Base-by-base conservation (phyloP, 1,140 invertebrate genomes). In the Ceratitis capitata region DNA sequence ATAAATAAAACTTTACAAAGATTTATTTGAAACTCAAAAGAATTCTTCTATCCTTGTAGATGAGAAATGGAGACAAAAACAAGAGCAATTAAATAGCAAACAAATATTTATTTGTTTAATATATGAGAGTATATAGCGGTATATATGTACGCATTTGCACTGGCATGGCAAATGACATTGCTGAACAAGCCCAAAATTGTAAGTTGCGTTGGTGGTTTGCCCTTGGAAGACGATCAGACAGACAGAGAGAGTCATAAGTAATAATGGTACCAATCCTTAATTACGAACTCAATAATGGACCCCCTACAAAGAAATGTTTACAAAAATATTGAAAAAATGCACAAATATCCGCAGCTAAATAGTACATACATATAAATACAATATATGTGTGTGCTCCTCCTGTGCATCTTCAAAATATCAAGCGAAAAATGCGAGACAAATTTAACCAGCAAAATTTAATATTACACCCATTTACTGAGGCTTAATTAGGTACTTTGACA, bases 201-300 rank as follows among this genome's bases (percentile, higher is more conserved):
- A 35, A 45, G 69, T n/a, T 78, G 69, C 39, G 69, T 78, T 78
- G 69, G 69, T 45, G 69, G 19, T n/a, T 45, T 78, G 69, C 69
- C 69, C 69, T 78, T 78, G 69, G 23, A 78, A 78, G 69, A 45
- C 58, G 16, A 12, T n/a, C n/a, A n/a, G n/a, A n/a, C n/a, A n/a
- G n/a, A n/a, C n/a, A n/a, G n/a, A n/a, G n/a, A n/a, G n/a, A n/a
- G n/a, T 10, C 35, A 78, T 26, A 6, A 42, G 39, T 23, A 78
- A 78, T 9, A 32, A 64, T 64, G 29, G 14, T 42, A 78, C 69
- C 69, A 42, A 74, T 78, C 69, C 69, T 47, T 78, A 78, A 78
- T 45, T 45, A 45, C 45, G 4, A 47, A 23, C 19, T 42, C 69
- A 78, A 78, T 45, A 42, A 78, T 39, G 39, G 32, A n/a, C n/a